A percentile compares a stretch with the other conserved stretches of the same genome.
These are phyloP conservation scores for Microhierax caerulescens DNA, from an alignment of 2,797 vertebrate species.

Conservation along the genomic window DNA sequence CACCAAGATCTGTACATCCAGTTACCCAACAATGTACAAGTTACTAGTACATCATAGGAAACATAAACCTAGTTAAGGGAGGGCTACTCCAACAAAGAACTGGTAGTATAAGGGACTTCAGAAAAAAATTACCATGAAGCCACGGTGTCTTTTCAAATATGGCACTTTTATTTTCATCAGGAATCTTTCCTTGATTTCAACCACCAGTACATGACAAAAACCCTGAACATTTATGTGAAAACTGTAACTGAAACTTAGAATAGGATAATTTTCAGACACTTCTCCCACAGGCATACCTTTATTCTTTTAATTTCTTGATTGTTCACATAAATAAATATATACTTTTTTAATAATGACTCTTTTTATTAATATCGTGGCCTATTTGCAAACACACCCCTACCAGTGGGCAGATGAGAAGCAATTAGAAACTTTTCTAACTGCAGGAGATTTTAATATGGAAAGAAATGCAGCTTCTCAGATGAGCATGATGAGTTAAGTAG, in stretches of 20 bases:
- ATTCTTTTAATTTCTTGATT: not conserved
- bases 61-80: not conserved
- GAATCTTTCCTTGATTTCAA: not conserved
- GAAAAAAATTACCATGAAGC: not conserved
- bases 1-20: not conserved
- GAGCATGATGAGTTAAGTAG: not conserved
- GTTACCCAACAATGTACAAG: not conserved
- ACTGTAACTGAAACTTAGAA: not conserved
- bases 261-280: not conserved
- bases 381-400: not conserved
- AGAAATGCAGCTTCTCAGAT: not conserved
- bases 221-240: not conserved
- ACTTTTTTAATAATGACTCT: not conserved
- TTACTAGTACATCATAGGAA: not conserved
- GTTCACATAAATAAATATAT: not conserved
- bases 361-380: not conserved
- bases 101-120: not conserved
- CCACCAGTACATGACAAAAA: not conserved
- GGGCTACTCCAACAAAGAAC: not conserved
- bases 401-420: not conserved
- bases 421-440: not conserved
- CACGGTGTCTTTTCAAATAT: not conserved
- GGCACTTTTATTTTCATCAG: not conserved
- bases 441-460: not conserved
- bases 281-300: not conserved